A percentile compares a stretch with the other conserved stretches of the same genome.
Evolutionary conservation across 2,113 vertebrate species (phyloP).

Genomic region (Montifringilla adamsi): DNA sequence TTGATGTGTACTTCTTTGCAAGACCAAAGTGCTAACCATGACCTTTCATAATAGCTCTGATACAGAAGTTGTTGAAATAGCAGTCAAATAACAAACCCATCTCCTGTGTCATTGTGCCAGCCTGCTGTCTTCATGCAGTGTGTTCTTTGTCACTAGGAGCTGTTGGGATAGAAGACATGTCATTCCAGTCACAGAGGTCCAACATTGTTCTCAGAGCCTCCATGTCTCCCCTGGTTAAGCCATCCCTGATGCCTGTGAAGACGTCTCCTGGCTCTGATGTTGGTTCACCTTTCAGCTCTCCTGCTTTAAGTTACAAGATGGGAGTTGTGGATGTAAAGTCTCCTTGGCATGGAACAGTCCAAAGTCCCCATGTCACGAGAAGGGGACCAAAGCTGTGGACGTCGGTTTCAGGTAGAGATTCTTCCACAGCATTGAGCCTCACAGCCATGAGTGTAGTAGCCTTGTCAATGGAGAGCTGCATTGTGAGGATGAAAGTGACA

Average conservation of each 20-base stretch:
- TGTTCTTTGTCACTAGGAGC: slow-evolving; percentile 61
- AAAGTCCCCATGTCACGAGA: slow-evolving; percentile 81
- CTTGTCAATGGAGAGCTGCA: neutral
- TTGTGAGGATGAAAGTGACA: neutral
- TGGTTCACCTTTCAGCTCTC: slow-evolving; percentile 79
- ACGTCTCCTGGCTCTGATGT: slow-evolving; percentile 75
- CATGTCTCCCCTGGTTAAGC: slow-evolving; percentile 76
- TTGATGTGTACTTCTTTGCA: neutral
- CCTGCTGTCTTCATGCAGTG: neutral
- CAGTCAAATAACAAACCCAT: neutral
- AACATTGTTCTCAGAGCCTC: slow-evolving; percentile 66
- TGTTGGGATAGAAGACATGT: slow-evolving; percentile 69
- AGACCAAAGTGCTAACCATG: neutral
- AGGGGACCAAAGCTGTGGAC: slow-evolving; percentile 91
- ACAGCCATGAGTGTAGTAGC: neutral
- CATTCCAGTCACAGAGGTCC: slow-evolving; percentile 72
- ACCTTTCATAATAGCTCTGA: neutral
- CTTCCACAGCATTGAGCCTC: neutral
- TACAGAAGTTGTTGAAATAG: neutral
- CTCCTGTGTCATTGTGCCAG: neutral
- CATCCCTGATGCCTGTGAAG: slow-evolving; percentile 67
- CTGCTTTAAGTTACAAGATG: slow-evolving; percentile 70
- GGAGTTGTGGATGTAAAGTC: slow-evolving; percentile 74
- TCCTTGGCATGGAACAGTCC: slow-evolving; percentile 78
- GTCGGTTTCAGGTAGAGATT: slow-evolving; percentile 76